These are phyloP conservation scores for Alosa sapidissima DNA, from an alignment of 2,797 vertebrate species.

Conservation along the genomic window DNA sequence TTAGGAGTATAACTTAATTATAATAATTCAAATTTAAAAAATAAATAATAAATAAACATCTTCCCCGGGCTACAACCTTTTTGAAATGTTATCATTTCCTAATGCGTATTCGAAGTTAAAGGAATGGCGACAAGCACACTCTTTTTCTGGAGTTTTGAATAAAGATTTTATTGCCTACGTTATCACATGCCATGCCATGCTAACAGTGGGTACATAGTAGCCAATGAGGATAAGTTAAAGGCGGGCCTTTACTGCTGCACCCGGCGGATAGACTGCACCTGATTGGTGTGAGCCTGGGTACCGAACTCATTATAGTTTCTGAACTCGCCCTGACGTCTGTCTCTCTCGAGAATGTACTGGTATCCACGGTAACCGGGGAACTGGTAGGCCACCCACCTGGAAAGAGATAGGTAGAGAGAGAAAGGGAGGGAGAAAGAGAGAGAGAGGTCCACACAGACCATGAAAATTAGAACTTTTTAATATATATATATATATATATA, in stretches of 20 bases:
- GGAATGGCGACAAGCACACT: slow-evolving; percentile 61
- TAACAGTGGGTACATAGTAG: slow-evolving; percentile 41
- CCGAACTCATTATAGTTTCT: slow-evolving; percentile 90
- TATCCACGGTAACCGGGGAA: slow-evolving; percentile 95
- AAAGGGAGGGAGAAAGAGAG: background rate
- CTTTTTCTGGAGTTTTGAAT: slow-evolving; percentile 64
- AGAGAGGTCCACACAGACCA: too few relatives aligned
- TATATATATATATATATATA: too few relatives aligned
- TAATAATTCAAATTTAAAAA: background rate
- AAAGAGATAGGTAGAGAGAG: background rate
- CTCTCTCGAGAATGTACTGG: slow-evolving; percentile 94
- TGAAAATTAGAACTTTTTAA: background rate
- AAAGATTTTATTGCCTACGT: slow-evolving; percentile 79
- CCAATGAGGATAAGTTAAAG: slow-evolving; percentile 42
- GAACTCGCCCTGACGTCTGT: slow-evolving; percentile 91
- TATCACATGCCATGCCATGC: slow-evolving; percentile 65
- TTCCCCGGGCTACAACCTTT: slow-evolving; percentile 26
- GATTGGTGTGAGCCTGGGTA: slow-evolving; percentile 94
- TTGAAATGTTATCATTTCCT: background rate
- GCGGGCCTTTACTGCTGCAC: slow-evolving; percentile 84
- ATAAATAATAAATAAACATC: slow-evolving; percentile 15
- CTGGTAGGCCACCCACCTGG: slow-evolving; percentile 95
- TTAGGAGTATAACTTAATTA: slow-evolving; percentile 11
- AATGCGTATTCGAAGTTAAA: slow-evolving; percentile 35
- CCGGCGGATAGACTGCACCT: slow-evolving; percentile 95